These are phyloP conservation scores for Charina bottae DNA, from an alignment of 2,113 vertebrate species.

Conservation along the genomic window DNA sequence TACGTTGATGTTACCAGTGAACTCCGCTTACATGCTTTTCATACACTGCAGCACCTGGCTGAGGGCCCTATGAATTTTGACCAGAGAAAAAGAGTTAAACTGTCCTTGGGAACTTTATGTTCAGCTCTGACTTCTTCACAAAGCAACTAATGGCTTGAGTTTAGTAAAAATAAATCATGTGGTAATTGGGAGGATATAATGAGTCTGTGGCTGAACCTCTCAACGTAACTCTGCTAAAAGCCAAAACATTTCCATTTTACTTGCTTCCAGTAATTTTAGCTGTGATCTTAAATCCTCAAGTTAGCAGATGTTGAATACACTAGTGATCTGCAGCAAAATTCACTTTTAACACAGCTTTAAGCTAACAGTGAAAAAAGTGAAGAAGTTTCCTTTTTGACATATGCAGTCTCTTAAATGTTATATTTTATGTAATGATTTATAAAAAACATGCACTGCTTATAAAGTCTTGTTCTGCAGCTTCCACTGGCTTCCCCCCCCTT, in stretches of 20 bases:
- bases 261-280: conserved; percentile 13
- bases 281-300: not conserved
- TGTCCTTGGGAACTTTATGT: conserved; percentile 21
- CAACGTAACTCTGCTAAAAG: conserved; percentile 13
- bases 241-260: conserved; percentile 4
- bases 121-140: conserved; percentile 6
- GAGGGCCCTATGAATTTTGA: not conserved
- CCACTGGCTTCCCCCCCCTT: not conserved
- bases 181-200: conserved; percentile 3
- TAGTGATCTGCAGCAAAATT: not conserved
- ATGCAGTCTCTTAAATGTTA: not conserved
- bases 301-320: not conserved
- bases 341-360: not conserved
- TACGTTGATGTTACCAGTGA: conserved; percentile 26
- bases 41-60: conserved; percentile 15
- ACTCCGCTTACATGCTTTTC: conserved; percentile 1
- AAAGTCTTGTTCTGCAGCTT: not conserved
- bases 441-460: not conserved
- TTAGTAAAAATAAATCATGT: conserved; percentile 7
- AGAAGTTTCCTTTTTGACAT: not conserved
- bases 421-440: not conserved
- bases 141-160: conserved; percentile 1
- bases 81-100: conserved; percentile 8
- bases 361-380: conserved; percentile 6
- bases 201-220: conserved; percentile 21